Evolutionary conservation across 2,113 vertebrate species (phyloP).

Genomic region (Caretta caretta): DNA sequence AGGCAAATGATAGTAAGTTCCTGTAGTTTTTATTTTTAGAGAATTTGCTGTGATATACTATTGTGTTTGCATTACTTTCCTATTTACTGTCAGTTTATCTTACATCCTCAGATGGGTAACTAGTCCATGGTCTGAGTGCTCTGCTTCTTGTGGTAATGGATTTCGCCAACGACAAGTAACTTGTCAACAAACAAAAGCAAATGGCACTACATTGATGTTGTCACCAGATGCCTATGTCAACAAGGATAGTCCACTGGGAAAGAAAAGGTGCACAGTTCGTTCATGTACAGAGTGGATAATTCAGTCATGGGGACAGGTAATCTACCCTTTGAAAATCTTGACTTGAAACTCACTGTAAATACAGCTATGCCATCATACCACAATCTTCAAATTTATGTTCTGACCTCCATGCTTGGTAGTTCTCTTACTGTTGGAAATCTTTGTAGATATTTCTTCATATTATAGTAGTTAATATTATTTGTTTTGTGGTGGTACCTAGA

Average conservation of each 20-base stretch:
- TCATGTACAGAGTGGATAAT: conserved; percentile 71
- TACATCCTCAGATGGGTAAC: conserved; percentile 81
- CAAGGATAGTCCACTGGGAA: conserved; percentile 64
- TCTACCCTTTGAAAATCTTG: not conserved
- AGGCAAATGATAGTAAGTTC: not conserved
- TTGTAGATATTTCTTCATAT: fast-evolving
- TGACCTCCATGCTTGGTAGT: not conserved
- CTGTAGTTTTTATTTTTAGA: not conserved
- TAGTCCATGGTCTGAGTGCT: conserved; percentile 85
- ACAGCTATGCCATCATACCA: fast-evolving
- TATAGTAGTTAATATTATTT: not conserved
- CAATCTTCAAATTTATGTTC: not conserved
- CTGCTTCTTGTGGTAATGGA: conserved; percentile 83
- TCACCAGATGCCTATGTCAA: conserved; percentile 53
- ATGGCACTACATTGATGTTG: conserved; percentile 52
- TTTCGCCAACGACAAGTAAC: conserved; percentile 79
- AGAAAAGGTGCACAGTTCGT: conserved; percentile 73
- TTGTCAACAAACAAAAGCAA: conserved; percentile 78
- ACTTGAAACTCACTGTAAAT: fast-evolving
- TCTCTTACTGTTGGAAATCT: not conserved
- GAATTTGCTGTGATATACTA: fast-evolving
- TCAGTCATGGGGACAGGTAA: conserved; percentile 79
- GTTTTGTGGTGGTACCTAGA: not conserved
- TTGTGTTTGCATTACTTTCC: not conserved
- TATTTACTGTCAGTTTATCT: not conserved